These are phyloP conservation scores for Cherax destructor DNA, from an alignment of 1,140 invertebrate species.

Conservation along the genomic window DNA sequence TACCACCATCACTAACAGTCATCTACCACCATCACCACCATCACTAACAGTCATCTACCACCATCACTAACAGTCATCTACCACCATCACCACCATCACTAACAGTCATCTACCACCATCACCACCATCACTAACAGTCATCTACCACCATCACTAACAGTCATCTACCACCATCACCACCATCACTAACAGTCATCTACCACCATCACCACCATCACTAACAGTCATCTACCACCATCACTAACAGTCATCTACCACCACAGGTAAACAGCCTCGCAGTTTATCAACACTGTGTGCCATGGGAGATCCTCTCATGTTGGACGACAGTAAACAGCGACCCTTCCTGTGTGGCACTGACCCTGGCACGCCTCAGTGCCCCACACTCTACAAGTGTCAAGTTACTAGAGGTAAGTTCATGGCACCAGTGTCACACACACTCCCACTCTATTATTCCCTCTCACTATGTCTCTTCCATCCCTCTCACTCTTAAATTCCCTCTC, in stretches of 20 bases:
- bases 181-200: too few species aligned
- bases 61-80: too few species aligned
- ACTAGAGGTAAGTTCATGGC: conserved; percentile 78
- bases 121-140: too few species aligned
- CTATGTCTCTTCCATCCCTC: not conserved
- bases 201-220: not conserved
- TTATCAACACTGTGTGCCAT: conserved; percentile 86
- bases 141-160: too few species aligned
- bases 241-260: not conserved
- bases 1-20: too few species aligned
- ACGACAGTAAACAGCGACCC: conserved; percentile 82
- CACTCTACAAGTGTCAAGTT: conserved; percentile 86
- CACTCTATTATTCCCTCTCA: not conserved
- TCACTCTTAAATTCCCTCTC: conserved; percentile 7
- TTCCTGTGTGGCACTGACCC: conserved; percentile 88
- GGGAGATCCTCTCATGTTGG: conserved; percentile 87
- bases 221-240: not conserved
- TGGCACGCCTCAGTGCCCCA: conserved; percentile 88
- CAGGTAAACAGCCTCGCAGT: conserved; percentile 83
- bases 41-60: too few species aligned
- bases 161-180: too few species aligned
- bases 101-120: too few species aligned
- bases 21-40: too few species aligned
- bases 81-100: too few species aligned
- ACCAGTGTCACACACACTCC: too few species aligned